Evolutionary conservation across 1,140 invertebrate species (phyloP).

Genomic region (Liolophura sinensis): DNA sequence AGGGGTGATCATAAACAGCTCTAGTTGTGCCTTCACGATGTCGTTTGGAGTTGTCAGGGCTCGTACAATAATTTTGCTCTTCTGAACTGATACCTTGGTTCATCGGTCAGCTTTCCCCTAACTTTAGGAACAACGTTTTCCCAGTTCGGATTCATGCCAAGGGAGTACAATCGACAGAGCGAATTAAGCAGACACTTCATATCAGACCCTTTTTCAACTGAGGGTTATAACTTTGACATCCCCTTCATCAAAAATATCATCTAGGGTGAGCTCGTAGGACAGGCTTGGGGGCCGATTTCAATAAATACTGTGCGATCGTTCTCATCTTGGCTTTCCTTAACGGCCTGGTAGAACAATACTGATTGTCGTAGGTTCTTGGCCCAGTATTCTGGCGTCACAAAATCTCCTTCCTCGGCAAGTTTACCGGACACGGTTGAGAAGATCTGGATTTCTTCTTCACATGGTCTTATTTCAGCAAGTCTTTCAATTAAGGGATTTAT

Average conservation of each 20-base stretch:
- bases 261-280: constrained; percentile 24
- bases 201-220: constrained; percentile 22
- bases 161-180: background rate
- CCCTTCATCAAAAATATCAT: constrained; percentile 21
- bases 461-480: constrained; percentile 1
- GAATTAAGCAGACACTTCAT: background rate
- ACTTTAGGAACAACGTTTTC: constrained; percentile 5
- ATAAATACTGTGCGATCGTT: constrained; percentile 27
- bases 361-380: constrained; percentile 28
- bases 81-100: constrained; percentile 14
- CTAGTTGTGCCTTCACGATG: constrained; percentile 8
- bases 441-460: background rate
- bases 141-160: constrained; percentile 13
- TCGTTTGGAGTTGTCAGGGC: constrained; percentile 7
- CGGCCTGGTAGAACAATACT: constrained; percentile 24
- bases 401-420: background rate
- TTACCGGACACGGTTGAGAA: constrained; percentile 32
- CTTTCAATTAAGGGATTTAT: constrained; percentile 8
- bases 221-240: constrained; percentile 20
- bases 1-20: constrained; percentile 3
- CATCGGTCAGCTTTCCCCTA: background rate
- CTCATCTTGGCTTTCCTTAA: constrained; percentile 13
- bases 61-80: constrained; percentile 4
- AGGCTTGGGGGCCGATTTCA: constrained; percentile 39
- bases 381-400: constrained; percentile 25